A percentile compares a stretch with the other conserved stretches of the same genome.
phyloP scores from a whole-genome alignment of 2,888 invertebrate species.

The Andrena camellia region DNA sequence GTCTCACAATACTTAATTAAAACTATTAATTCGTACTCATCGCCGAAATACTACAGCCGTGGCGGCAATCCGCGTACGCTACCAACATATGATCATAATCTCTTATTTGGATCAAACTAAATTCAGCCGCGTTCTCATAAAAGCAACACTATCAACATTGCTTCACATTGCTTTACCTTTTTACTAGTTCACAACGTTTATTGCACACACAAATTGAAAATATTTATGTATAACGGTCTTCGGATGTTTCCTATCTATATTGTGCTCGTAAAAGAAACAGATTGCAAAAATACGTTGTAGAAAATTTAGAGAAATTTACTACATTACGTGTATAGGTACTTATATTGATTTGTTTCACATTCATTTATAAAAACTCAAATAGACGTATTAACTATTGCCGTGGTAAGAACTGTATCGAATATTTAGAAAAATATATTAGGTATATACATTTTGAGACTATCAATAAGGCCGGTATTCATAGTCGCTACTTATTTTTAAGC shows the following conservation, averaged over 20 bases:
- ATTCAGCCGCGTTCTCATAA: slow-evolving; percentile 53
- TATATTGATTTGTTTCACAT: not conserved
- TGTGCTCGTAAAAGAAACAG: not conserved
- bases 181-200: not conserved
- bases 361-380: not conserved
- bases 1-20: slow-evolving; percentile 44
- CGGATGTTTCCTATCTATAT: not conserved
- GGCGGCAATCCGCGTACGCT: slow-evolving; percentile 60
- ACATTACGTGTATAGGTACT: not conserved
- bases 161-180: not conserved
- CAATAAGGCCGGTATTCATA: too few relatives aligned
- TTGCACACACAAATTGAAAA: not conserved
- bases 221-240: too few relatives aligned
- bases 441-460: too few relatives aligned
- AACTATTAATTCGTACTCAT: slow-evolving; percentile 53
- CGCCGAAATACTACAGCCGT: slow-evolving; percentile 53
- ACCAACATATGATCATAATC: slow-evolving; percentile 62
- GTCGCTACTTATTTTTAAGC: too few relatives aligned
- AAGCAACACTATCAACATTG: not conserved
- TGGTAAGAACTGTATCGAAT: not conserved
- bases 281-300: not conserved
- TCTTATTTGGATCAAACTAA: slow-evolving; percentile 51
- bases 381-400: not conserved
- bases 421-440: not conserved
- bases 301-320: not conserved